phyloP scores from a whole-genome alignment of 2,888 invertebrate species.

The Morinoia aosen region DNA sequence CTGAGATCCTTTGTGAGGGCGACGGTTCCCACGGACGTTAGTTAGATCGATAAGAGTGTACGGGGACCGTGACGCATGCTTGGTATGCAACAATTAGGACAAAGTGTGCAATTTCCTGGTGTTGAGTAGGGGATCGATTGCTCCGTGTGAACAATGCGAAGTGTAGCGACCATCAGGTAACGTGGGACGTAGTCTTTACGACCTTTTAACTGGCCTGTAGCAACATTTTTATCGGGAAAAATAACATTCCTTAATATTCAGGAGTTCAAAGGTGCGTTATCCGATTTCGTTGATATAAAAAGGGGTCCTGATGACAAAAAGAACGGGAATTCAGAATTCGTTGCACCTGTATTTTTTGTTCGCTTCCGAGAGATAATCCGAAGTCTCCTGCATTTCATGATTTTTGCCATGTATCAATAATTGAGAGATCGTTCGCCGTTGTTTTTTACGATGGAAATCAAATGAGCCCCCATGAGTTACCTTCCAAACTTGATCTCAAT shows the following conservation, averaged over 20 bases:
- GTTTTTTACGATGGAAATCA: background rate
- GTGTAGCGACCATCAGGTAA: background rate
- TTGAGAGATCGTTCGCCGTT: background rate
- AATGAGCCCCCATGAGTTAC: background rate
- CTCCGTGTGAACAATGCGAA: background rate
- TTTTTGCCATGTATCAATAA: background rate
- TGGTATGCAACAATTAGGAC: conserved; percentile 9
- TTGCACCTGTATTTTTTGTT: background rate
- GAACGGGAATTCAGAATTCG: background rate
- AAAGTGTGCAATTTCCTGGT: background rate
- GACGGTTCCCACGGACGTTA: background rate
- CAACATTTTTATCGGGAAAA: background rate
- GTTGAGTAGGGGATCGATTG: background rate
- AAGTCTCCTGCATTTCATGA: background rate
- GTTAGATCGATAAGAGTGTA: background rate
- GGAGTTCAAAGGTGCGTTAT: background rate
- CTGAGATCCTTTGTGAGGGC: background rate
- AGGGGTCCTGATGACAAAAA: background rate
- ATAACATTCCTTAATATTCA: background rate
- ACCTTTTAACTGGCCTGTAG: background rate
- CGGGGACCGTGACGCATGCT: background rate
- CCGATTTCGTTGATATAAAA: background rate
- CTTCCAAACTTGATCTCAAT: background rate
- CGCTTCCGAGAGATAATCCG: background rate
- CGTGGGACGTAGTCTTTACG: background rate